Conservation (phyloP, 2,113 vertebrate species). For the Oncorhynchus mykiss region DNA sequence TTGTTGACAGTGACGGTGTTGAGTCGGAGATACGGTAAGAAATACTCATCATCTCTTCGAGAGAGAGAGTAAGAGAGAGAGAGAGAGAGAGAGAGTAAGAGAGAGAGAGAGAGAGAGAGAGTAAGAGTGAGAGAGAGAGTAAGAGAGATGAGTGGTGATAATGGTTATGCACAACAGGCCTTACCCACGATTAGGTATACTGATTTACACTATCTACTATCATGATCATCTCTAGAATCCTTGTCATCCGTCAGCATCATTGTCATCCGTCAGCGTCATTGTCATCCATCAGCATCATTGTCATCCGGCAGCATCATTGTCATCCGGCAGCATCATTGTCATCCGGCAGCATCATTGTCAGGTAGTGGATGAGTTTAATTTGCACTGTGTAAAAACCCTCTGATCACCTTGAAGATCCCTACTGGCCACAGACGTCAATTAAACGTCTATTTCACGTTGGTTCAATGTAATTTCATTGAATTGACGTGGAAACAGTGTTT, state of each 20-base stretch:
- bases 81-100: too few species aligned
- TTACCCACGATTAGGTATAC: background rate
- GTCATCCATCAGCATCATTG: background rate
- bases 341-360: background rate
- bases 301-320: background rate
- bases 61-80: background rate
- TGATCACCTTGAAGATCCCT: too few species aligned
- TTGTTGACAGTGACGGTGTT: conserved; percentile 47
- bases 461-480: too few species aligned
- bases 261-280: background rate
- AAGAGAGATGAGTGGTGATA: conserved; percentile 18
- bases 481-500: too few species aligned
- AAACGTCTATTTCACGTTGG: too few species aligned
- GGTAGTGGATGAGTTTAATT: background rate
- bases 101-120: too few species aligned
- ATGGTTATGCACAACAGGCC: background rate
- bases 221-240: background rate
- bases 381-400: too few species aligned
- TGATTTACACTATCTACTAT: background rate
- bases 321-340: background rate
- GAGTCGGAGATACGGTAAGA: conserved; percentile 60
- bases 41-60: conserved; percentile 53
- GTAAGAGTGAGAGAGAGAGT: too few species aligned
- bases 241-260: background rate
- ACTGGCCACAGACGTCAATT: too few species aligned